Evolutionary conservation across 2,888 invertebrate species (phyloP).

Genomic region (Eurytoma adleriae): DNA sequence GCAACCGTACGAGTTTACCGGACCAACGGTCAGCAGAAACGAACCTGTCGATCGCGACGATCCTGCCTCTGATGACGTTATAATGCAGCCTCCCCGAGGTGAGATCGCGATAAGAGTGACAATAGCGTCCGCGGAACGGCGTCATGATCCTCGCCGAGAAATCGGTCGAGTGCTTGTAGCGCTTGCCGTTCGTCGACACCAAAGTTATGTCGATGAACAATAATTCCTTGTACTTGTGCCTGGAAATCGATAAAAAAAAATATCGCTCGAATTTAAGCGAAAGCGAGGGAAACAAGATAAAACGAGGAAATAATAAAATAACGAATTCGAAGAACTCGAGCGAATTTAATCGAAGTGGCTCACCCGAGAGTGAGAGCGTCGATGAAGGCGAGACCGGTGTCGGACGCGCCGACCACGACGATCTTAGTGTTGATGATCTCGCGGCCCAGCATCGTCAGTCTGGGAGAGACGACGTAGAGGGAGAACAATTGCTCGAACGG

Average conservation of each 20-base stretch:
- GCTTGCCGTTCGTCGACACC: conserved; percentile 83
- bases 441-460: conserved; percentile 77
- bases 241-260: background rate
- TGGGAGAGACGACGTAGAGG: conserved; percentile 79
- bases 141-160: conserved; percentile 75
- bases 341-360: conserved; percentile 39
- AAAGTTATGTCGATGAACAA: conserved; percentile 84
- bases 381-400: conserved; percentile 81
- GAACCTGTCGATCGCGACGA: conserved; percentile 80
- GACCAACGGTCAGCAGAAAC: background rate
- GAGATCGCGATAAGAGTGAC: conserved; percentile 78
- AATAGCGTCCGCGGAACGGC: conserved; percentile 78
- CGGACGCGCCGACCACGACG: conserved; percentile 82
- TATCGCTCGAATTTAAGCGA: too few relatives aligned
- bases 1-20: too few relatives aligned
- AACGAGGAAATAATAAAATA: too few relatives aligned
- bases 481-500: conserved; percentile 74
- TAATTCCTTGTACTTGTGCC: conserved; percentile 64
- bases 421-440: conserved; percentile 80
- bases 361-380: conserved; percentile 80
- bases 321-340: background rate
- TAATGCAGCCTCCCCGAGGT: conserved; percentile 81
- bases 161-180: conserved; percentile 76
- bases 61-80: conserved; percentile 81
- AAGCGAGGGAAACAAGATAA: too few relatives aligned